Evolutionary conservation across 2,888 invertebrate species (phyloP), one percentile per base, ranked within the genome.

Genomic region (Leptopilina myrica): DNA sequence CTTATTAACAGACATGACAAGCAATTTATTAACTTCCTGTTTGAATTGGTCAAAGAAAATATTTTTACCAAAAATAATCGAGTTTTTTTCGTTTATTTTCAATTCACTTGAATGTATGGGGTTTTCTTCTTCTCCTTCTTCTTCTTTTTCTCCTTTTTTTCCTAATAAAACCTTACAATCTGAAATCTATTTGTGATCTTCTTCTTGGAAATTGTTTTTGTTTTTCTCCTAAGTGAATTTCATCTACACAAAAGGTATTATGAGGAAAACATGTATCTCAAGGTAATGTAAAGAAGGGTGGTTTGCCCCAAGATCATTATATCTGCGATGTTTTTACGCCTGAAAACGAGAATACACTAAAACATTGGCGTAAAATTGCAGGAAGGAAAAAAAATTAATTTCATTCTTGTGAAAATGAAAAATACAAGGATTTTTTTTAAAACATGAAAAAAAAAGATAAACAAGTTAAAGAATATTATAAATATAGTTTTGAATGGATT

Each of bases 71-170:
- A 49, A 20, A 46, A 7, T 53, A n/a, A 67, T 11, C n/a, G 14
- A 49, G 11, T 53, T 14, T 26, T 33, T 53, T 33, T 33, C 26
- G 2, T 67, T 26, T 15, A 59, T 59, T 53, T 69, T 56, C 26
- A 69, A 69, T 69, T 69, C 26, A 33, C 53, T 26, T 26, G 46
- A 69, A 53, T 69, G 26, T 12, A 49, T 49, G 69, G 69, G 53
- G 33, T 33, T 33, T 33, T 33, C 33, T 33, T 33, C 5, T 33
- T 33, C 33, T 33, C 3, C 3, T 33, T 33, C 33, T 33, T 2
- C 33, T 33, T 33, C 20, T 20, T 20, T 20, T 20, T 20, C 20
- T 20, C 20, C 20, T 56, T 8, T 26, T 33, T 46, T 11, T 11
- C 69, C 7, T 20, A 69, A 56, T 56, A 14, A 69, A 69, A 53